Evolutionary conservation across 1,140 invertebrate genomes (phyloP), one percentile per base, ranked within the genome.

Genomic region (Aradophagus sp.): DNA sequence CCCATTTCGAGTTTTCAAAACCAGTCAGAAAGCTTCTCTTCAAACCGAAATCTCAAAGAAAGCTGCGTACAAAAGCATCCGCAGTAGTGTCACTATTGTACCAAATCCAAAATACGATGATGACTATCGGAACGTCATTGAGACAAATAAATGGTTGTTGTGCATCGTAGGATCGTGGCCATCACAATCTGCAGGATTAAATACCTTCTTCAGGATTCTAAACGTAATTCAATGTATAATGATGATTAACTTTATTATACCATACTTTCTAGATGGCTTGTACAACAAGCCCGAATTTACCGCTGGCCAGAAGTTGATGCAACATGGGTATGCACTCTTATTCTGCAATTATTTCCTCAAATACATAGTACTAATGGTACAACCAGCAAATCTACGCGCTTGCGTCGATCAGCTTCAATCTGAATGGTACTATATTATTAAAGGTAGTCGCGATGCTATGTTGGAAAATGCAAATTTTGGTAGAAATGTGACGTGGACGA

Each of bases 401-500:
- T 59, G 55, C 10, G 32, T 59, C 0, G 2, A 8, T 1, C 55
- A 59, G 10, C 26, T 59, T 1, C 10, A 59, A 32, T 1, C 0
- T 12, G 55, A 59, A 6, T 59, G 55, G 55, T 7, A 31, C 1
- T 12, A 35, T 3, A 48, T 48, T n/a, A 32, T 59, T 17, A 2
- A 3, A 3, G 55, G 27, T 2, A 48, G 34, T 23, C 11, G 44
- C 19, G n/a, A 48, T 1, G 11, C 16, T 3, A 59, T 59, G 55
- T 11, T 59, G 4, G 17, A 23, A 38, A 41, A 35, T 12, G 55
- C 42, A 0, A 38, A 20, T n/a, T 59, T 59, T 13, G 44, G 42
- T 1, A 16, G 44, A 8, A 59, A 1, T 1, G 12, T 34, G 2
- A 59, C 55, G 11, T 31, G 20, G 4, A 11, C 48, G 0, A 23